These are phyloP conservation scores for Hozukius guyotensis DNA, from an alignment of 2,797 vertebrate genomes.

Conservation along the genomic window DNA sequence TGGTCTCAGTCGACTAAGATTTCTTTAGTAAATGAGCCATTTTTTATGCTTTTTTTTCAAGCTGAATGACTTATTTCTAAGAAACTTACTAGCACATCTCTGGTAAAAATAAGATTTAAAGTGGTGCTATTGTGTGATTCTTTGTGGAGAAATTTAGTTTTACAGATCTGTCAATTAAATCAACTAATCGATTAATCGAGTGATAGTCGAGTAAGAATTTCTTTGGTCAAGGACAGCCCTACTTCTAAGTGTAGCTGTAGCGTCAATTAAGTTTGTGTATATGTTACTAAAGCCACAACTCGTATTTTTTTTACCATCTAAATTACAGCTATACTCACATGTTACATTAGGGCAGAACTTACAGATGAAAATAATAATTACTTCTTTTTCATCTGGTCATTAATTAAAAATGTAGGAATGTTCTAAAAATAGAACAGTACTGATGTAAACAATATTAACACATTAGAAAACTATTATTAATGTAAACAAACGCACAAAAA, in stretches of 20 bases:
- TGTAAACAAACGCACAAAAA: background rate
- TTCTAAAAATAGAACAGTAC: background rate
- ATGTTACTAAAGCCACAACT: background rate
- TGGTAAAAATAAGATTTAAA: too few relatives aligned
- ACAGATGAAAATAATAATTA: background rate
- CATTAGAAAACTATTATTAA: background rate
- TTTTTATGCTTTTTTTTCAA: too few relatives aligned
- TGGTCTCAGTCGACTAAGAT: too few relatives aligned
- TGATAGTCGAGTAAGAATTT: too few relatives aligned
- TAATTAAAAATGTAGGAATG: background rate
- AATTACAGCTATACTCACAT: background rate
- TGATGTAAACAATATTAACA: background rate
- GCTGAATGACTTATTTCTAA: too few relatives aligned
- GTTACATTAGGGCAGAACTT: background rate
- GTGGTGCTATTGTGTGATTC: too few relatives aligned
- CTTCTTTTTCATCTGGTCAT: background rate
- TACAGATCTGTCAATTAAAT: too few relatives aligned
- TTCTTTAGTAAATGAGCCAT: too few relatives aligned
- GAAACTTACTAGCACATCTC: too few relatives aligned
- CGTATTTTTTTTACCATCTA: background rate
- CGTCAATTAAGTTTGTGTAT: background rate
- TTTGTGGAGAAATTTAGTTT: too few relatives aligned
- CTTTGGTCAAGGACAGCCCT: too few relatives aligned
- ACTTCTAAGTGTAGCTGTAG: background rate
- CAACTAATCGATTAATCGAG: too few relatives aligned